Percentiles rank a stretch among this genome's conserved stretches.
These are phyloP conservation scores for Apamea sordens DNA, from an alignment of 2,888 invertebrate species.

Conservation along the genomic window DNA sequence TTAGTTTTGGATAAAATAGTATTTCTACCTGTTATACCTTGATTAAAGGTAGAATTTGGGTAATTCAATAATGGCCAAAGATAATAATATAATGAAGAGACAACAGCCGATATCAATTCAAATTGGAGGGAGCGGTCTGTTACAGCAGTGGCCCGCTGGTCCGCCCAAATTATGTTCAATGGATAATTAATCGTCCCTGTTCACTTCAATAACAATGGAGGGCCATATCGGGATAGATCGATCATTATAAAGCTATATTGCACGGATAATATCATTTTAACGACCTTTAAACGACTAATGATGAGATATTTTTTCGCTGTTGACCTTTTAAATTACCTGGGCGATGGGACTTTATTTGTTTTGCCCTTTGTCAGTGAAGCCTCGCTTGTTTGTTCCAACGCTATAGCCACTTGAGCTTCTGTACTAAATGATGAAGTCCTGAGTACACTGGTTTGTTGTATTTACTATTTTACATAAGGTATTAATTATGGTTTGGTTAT, in stretches of 20 bases:
- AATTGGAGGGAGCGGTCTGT: constrained; percentile 78
- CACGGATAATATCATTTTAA: constrained; percentile 68
- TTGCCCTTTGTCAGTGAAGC: constrained; percentile 52
- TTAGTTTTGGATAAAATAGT: constrained; percentile 1
- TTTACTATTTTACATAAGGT: not conserved
- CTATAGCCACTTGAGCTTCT: constrained; percentile 22
- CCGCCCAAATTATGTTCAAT: constrained; percentile 90
- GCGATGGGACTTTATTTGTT: constrained; percentile 57
- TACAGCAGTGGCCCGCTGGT: constrained; percentile 77
- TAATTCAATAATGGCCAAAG: constrained; percentile 46
- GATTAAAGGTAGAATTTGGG: constrained; percentile 16
- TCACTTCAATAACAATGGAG: constrained; percentile 86
- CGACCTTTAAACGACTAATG: constrained; percentile 66
- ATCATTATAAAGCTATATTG: constrained; percentile 80
- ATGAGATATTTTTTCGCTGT: constrained; percentile 58
- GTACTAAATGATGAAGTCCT: constrained; percentile 30
- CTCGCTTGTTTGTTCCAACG: constrained; percentile 42
- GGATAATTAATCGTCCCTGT: constrained; percentile 88
- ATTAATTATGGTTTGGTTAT: not conserved
- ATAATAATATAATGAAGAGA: constrained; percentile 68
- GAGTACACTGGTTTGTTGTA: constrained; percentile 23
- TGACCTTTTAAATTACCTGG: constrained; percentile 64
- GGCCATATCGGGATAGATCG: constrained; percentile 77
- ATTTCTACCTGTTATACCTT: not conserved
- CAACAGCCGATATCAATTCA: constrained; percentile 78